These are phyloP conservation scores for Thecophora atra DNA, from an alignment of 2,888 invertebrate genomes.

Conservation along the genomic window DNA sequence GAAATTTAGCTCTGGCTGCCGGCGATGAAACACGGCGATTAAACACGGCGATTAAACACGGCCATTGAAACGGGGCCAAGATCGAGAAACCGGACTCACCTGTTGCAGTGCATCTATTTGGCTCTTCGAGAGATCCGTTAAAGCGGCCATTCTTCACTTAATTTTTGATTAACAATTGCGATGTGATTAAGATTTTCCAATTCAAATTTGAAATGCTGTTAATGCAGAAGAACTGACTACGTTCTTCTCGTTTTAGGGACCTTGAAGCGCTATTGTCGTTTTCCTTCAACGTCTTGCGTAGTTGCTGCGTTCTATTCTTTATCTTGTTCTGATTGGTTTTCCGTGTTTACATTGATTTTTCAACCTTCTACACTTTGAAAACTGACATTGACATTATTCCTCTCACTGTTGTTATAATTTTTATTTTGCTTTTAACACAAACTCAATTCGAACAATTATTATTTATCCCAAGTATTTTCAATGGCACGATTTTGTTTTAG, in stretches of 20 bases:
- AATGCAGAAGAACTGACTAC: no score
- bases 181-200: background rate
- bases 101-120: slow-evolving; percentile 29
- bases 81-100: slow-evolving; percentile 20
- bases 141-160: slow-evolving; percentile 5
- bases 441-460: background rate
- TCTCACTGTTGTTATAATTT: background rate
- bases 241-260: no score
- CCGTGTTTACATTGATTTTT: background rate
- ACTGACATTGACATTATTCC: background rate
- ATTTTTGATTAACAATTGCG: background rate
- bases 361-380: slow-evolving; percentile 8
- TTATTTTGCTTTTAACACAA: background rate
- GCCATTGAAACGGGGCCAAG: background rate
- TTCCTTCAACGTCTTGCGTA: background rate
- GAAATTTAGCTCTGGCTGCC: background rate
- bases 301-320: background rate
- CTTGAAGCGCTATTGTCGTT: no score
- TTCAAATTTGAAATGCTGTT: background rate
- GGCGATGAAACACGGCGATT: no score
- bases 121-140: slow-evolving; percentile 16
- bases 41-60: background rate
- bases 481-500: background rate
- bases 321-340: background rate
- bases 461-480: background rate